Evolutionary conservation across 2,113 vertebrate genomes (phyloP).

Genomic region (rabbit (Oryctolagus cuniculus)): mOryCun1.1 NC_091438.1:25061501-25062000

Average conservation of each 20-base stretch:
- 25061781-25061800: slow-evolving; percentile 25
- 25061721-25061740: neutral
- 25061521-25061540: neutral
- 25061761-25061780: neutral
- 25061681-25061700: neutral
- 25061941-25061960: neutral
- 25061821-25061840: neutral
- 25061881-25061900: neutral
- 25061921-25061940: neutral
- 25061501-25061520: neutral
- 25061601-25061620: neutral
- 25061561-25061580: neutral
- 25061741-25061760: neutral
- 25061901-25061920: slow-evolving; percentile 27
- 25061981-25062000: neutral
- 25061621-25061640: slow-evolving; percentile 2
- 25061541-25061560: neutral
- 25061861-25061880: neutral
- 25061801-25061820: neutral
- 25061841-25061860: neutral
- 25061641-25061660: slow-evolving; percentile 19
- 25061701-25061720: neutral
- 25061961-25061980: slow-evolving; percentile 40
- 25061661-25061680: neutral
- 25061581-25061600: neutral